Base-by-base conservation (phyloP, 2,797 vertebrate genomes). In the Micropoecilia bifurca region DNA sequence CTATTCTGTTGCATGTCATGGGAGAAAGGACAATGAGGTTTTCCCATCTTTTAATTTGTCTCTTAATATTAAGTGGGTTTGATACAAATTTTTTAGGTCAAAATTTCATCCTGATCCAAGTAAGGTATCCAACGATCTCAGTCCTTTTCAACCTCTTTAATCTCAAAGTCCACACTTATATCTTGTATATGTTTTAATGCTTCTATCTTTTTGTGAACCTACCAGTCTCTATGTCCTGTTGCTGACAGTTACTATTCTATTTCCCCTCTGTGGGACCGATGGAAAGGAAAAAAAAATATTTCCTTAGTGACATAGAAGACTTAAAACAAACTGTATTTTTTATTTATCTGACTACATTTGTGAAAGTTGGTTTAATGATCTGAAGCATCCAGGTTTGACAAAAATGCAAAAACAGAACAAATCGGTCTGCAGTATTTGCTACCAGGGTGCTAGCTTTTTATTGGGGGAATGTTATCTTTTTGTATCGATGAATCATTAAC, bases 21-120 rank as follows among this genome's bases (percentile, higher is more conserved):
- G 80, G 91, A 91, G 90, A 80, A 28, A 75, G 85, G 86, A 91
- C 86, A 92, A 92, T 90, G 80, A 69, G 81, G 50, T 77, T 39
- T n/a, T 71, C 90, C 74, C 46, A 77, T 90, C 77, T 76, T 71
- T 71, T n/a, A 20, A n/a, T n/a, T 71, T 25, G 6, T 63, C 8
- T 68, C 63, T 12, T 12, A 39, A 22, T 25, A 10, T 41, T 41
- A 68, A 25, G 20, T 66, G 63, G 20, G 3, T 1, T 66, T 39
- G 3, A 39, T 12, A 25, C 63, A 10, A 10, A 41, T 68, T 63
- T 50, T 63, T 36, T 2, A 63, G 1, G 7, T 63, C 6, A 39
- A 63, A 36, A 61, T 61, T 2, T 61, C 14, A 7, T 61, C 28
- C 28, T 61, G 30, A 30, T 33, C 28, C 6, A 33, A 30, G 4